Base-by-base conservation (phyloP, 2,797 vertebrate species). In the Picus viridis region DNA sequence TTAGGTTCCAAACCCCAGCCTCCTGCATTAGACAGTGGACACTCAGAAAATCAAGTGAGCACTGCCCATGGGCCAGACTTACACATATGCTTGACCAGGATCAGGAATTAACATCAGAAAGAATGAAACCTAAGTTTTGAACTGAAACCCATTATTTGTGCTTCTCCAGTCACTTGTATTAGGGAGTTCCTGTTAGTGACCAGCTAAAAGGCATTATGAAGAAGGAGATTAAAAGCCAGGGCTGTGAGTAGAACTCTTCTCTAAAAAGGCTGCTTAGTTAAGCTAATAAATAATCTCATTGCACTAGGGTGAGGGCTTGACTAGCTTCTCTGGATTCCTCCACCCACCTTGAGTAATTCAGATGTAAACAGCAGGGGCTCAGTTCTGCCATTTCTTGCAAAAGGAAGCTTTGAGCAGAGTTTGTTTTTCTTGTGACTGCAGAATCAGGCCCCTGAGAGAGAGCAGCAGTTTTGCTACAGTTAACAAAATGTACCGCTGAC, bases 271-370 rank as follows among this genome's bases (percentile, higher is more conserved):
- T 88, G 74, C 43, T 88, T 81, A 77, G 83, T 96, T 86, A 96
- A 94, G 87, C 72, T 73, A 96, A 95, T 94, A 96, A 96, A 96
- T 96, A 96, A 93, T 83, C 67, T 95, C 80, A 96, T 85, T 96
- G 93, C 95, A 96, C 83, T 59, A 78, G 64, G 30, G 78, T 86
- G 76, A 93, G 92, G 91, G 92, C 56, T 56, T 89, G 53, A 79
- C 81, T 54, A 87, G 83, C 58, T 77, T 95, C 69, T 63, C 84
- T 78, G 78, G 63, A 64, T 91, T 91, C 29, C 62, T 72, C 47
- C 87, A 83, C 86, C 29, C 58, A 75, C 45, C 30, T 30, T 34
- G 71, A n/a, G 8, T 85, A 88, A 53, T 88, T 86, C 45, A 73
- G 72, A 73, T 82, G 79, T 92, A 87, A 94, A 94, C 92, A 92